A percentile compares a stretch with the other conserved stretches of the same genome.
These are phyloP conservation scores for Acanthosepion esculentum DNA, from an alignment of 2,888 invertebrate species.

Conservation along the genomic window DNA sequence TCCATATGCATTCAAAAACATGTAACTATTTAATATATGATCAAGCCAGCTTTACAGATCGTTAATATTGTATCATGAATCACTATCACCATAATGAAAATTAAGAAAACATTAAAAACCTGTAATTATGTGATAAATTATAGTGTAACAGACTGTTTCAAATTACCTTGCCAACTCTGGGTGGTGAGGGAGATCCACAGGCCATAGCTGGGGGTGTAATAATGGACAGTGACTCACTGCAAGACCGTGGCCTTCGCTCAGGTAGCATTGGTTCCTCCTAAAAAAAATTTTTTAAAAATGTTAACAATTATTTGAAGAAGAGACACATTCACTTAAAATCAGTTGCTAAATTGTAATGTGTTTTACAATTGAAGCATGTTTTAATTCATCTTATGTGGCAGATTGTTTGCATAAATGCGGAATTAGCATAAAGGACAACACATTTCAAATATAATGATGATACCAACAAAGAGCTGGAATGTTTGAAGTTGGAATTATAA, in stretches of 20 bases:
- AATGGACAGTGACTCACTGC: constrained; percentile 74
- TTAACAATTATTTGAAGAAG: background rate
- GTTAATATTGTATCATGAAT: background rate
- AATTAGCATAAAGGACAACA: background rate
- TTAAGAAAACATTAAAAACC: background rate
- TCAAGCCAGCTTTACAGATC: background rate
- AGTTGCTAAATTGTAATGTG: background rate
- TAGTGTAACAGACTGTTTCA: background rate
- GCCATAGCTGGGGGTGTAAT: constrained; percentile 68
- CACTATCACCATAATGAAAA: no score
- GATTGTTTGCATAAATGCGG: background rate
- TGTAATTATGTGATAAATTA: background rate
- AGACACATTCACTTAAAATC: background rate
- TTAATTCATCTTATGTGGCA: background rate
- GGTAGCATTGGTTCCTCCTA: constrained; percentile 64
- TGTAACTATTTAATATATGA: background rate
- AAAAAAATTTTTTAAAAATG: constrained; percentile 25
- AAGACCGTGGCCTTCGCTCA: constrained; percentile 69
- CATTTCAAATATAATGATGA: background rate
- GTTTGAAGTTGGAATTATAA: no score
- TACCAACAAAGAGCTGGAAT: background rate
- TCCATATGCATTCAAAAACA: background rate
- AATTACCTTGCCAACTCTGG: constrained; percentile 64
- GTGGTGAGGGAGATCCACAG: constrained; percentile 74
- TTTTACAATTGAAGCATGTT: no score